These are phyloP conservation scores for Psittacus erithacus DNA, from an alignment of 2,113 vertebrate species.

Conservation along the genomic window DNA sequence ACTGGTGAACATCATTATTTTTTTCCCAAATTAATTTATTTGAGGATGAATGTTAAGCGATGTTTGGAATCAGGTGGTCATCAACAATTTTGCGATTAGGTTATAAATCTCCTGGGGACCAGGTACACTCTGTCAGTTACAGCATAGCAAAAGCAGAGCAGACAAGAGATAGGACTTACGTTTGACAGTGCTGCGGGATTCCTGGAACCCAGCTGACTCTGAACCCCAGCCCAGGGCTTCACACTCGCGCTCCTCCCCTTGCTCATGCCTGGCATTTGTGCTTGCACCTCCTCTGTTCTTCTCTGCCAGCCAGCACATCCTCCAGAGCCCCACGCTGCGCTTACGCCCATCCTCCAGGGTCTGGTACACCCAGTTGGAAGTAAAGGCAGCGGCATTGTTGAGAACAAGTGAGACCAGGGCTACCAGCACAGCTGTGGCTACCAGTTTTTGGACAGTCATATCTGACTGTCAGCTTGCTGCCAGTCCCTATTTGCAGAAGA, in stretches of 20 bases:
- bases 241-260: constrained; percentile 79
- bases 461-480: constrained; percentile 57
- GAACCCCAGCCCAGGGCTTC: constrained; percentile 91
- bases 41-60: background rate
- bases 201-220: constrained; percentile 89
- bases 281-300: constrained; percentile 68
- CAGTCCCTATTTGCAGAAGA: constrained; percentile 28
- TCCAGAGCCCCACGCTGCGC: constrained; percentile 95
- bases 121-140: fast-evolving
- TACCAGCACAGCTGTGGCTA: constrained; percentile 90
- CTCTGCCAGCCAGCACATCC: constrained; percentile 85
- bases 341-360: constrained; percentile 89
- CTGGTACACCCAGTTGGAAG: constrained; percentile 95
- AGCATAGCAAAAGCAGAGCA: background rate
- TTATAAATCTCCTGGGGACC: background rate
- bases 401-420: constrained; percentile 93
- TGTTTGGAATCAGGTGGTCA: background rate
- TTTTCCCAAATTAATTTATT: background rate
- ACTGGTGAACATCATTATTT: background rate
- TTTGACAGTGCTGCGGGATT: constrained; percentile 94
- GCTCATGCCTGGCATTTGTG: constrained; percentile 60
- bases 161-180: constrained; percentile 80
- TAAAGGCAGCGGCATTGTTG: constrained; percentile 93
- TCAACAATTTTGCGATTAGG: background rate
- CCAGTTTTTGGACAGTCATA: constrained; percentile 93